phyloP scores from a whole-genome alignment of 2,888 invertebrate genomes.

The Callinectes sapidus region DNA sequence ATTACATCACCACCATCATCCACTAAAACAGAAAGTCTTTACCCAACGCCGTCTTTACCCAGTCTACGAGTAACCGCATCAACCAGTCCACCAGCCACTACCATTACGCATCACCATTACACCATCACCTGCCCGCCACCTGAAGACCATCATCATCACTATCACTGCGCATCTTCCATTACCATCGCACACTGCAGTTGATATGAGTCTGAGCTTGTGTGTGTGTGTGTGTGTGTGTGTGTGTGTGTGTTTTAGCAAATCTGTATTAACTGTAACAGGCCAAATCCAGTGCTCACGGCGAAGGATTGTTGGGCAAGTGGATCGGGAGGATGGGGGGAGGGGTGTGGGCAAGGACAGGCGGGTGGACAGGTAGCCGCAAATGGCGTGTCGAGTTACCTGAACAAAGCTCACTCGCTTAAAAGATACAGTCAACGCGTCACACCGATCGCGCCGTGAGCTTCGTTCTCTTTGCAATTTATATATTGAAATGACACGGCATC shows the following conservation, averaged over 20 bases:
- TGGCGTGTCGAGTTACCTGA: not conserved
- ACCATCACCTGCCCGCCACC: not conserved
- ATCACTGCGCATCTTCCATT: not conserved
- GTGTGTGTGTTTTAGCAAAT: conserved; percentile 31
- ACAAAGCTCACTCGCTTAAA: not conserved
- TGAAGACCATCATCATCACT: not conserved
- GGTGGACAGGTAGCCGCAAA: not conserved
- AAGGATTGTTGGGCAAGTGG: not conserved
- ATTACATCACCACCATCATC: not conserved
- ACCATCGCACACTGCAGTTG: not conserved
- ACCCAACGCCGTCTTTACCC: not conserved
- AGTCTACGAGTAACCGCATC: no score
- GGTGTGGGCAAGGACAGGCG: not conserved
- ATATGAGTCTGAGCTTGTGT: not conserved
- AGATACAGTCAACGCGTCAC: not conserved
- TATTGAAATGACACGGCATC: not conserved
- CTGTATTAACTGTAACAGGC: not conserved
- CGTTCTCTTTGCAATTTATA: not conserved
- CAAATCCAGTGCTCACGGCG: not conserved
- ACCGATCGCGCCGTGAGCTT: not conserved
- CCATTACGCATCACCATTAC: not conserved
- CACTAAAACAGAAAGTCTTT: not conserved
- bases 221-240: conserved; percentile 19
- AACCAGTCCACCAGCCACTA: not conserved
- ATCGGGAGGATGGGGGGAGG: no score